These are phyloP conservation scores for Trachurus trachurus DNA, from an alignment of 2,797 vertebrate genomes.

Conservation along the genomic window DNA sequence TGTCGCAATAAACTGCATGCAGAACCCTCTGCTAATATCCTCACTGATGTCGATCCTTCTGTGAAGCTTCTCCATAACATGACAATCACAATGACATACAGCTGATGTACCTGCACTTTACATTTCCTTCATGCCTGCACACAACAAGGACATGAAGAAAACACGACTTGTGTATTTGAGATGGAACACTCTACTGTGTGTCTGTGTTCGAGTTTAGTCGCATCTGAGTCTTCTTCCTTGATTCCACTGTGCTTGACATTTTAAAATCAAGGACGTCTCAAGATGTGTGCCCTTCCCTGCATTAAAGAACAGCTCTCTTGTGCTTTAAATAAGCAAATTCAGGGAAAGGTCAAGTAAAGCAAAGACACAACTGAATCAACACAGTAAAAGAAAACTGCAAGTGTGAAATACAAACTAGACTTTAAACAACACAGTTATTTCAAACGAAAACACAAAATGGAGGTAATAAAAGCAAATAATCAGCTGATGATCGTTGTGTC, in stretches of 20 bases:
- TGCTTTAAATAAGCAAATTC: slow-evolving; percentile 15
- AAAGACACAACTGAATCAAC: neutral
- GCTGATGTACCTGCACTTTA: neutral
- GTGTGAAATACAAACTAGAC: neutral
- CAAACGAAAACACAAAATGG: neutral
- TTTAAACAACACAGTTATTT: neutral
- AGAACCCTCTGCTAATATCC: slow-evolving; percentile 46
- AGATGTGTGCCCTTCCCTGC: slow-evolving; percentile 11
- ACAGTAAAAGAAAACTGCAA: neutral
- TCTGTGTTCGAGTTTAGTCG: neutral
- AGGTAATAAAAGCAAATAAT: slow-evolving; percentile 29
- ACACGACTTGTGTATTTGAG: slow-evolving; percentile 7
- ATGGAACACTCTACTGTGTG: neutral
- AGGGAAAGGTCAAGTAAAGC: neutral
- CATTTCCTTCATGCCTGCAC: too few species aligned
- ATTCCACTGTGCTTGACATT: slow-evolving; percentile 33
- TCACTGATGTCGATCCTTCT: slow-evolving; percentile 34
- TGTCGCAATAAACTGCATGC: slow-evolving; percentile 72
- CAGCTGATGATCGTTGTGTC: neutral
- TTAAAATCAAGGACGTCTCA: slow-evolving; percentile 20
- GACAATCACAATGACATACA: neutral
- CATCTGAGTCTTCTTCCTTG: neutral
- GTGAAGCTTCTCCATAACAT: neutral
- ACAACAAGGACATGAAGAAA: slow-evolving; percentile 35
- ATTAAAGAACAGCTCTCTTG: slow-evolving; percentile 3